phyloP scores from a whole-genome alignment of 2,113 vertebrate species.

The mouse (Mus musculus) region DNA sequence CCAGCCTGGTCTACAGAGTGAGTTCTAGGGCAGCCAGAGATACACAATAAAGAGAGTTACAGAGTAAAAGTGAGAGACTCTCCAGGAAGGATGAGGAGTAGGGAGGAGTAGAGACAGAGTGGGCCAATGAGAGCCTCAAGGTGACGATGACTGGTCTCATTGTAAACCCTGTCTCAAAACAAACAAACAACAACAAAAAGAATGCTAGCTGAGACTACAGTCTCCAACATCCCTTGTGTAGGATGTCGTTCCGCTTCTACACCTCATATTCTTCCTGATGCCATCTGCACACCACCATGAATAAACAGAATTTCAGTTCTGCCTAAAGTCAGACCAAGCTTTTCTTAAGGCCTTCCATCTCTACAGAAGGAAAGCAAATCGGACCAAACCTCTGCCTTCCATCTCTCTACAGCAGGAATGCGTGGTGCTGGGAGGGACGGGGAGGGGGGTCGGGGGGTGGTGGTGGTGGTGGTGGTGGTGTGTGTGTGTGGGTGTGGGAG shows the following conservation, averaged over 20 bases:
- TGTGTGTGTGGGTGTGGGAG: too few species aligned
- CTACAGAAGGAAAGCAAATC: neutral
- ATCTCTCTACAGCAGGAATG: neutral
- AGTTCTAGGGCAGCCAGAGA: too few species aligned
- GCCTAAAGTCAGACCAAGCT: neutral
- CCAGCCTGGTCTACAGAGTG: too few species aligned
- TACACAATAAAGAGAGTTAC: neutral
- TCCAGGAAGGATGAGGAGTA: neutral
- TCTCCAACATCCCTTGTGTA: neutral
- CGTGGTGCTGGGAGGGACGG: neutral
- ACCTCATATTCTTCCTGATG: neutral
- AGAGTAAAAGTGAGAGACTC: neutral
- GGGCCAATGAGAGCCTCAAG: too few species aligned
- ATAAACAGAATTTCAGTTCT: neutral
- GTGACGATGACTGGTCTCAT: too few species aligned
- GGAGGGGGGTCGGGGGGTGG: too few species aligned
- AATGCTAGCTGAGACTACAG: neutral
- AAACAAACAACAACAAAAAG: neutral
- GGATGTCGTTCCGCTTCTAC: neutral
- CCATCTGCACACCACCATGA: neutral
- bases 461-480: too few species aligned
- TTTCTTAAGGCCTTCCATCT: neutral
- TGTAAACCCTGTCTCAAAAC: too few species aligned
- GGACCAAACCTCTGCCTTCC: neutral
- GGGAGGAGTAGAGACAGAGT: neutral